phyloP scores from a whole-genome alignment of 2,888 invertebrate genomes.

The Catocala fraxini region DNA sequence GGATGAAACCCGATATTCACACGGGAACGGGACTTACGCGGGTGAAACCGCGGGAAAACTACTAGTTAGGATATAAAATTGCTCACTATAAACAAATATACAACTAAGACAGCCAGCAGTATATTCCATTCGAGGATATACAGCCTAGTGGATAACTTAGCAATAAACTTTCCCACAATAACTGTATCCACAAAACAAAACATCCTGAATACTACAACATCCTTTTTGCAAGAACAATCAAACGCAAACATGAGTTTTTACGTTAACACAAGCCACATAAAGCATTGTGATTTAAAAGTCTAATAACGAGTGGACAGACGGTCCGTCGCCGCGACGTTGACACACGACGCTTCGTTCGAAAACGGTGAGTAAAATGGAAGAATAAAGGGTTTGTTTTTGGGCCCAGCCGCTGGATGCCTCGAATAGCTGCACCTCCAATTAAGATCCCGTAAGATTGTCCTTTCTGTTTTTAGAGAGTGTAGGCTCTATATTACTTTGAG shows the following conservation, averaged over 20 bases:
- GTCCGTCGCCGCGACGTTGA: conserved; percentile 59
- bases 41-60: no score
- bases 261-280: conserved; percentile 53
- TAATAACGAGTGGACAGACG: conserved; percentile 58
- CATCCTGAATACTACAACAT: not conserved
- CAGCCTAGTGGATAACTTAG: no score
- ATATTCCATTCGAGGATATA: no score
- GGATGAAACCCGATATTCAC: no score
- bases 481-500: not conserved
- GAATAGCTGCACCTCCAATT: conserved; percentile 77
- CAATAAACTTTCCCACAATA: no score
- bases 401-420: conserved; percentile 62
- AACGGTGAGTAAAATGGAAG: conserved; percentile 46
- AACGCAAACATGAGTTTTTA: conserved; percentile 63
- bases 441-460: conserved; percentile 83
- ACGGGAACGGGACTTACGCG: no score
- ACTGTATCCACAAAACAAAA: not conserved
- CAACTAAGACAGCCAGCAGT: no score
- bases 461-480: conserved; percentile 57
- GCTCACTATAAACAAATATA: no score
- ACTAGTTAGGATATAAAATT: no score
- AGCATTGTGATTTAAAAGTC: conserved; percentile 62
- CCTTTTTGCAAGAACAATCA: conserved; percentile 44
- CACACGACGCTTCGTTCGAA: conserved; percentile 44
- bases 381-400: conserved; percentile 50